Evolutionary conservation across 1,140 invertebrate species (phyloP), one percentile per base, ranked within the genome.

Genomic region (Myzus persicae): DNA sequence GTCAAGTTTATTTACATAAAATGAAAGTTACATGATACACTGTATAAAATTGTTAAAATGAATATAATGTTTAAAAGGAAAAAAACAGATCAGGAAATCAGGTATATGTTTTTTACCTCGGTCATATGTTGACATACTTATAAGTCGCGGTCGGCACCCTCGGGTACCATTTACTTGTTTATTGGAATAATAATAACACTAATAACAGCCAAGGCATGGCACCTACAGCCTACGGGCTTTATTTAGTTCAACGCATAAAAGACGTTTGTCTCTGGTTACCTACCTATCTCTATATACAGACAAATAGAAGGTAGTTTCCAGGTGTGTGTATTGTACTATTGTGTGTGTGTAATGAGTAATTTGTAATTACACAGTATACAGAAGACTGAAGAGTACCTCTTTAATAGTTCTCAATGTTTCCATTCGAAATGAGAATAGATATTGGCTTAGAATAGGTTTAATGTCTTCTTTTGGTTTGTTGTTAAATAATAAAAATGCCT

Each of bases 41-140:
- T 8, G 40, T 24, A 31, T 44, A 44, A 31, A 40, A 40, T 5
- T 36, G 31, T 48, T 46, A 24, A 0, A 26, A 51, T 54, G 48
- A n/a, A 88, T 22, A n/a, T 31, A 85, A 88, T 36, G 84, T 85
- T 44, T 18, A 44, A 85, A 85, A 51, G 8, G n/a, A n/a, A n/a
- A n/a, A n/a, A n/a, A n/a, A n/a, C 87, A 51, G 31, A 89, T 38
- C 20, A 51, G 87, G 87, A 89, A 89, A 89, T 36, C n/a, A 14
- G 46, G 36, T 51, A 89, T 26, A 51, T n/a, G 11, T 1, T n/a
- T n/a, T n/a, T n/a, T n/a, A n/a, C 42, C n/a, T 89, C n/a, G n/a
- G 22, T 38, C n/a, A 51, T 89, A 38, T n/a, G 48, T 89, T 36
- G 88, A 89, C 88, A 89, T 51, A 89, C 88, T 89, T 89, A 84